Evolutionary conservation across 2,888 invertebrate genomes (phyloP).

Genomic region (Mythimna vitellina): DNA sequence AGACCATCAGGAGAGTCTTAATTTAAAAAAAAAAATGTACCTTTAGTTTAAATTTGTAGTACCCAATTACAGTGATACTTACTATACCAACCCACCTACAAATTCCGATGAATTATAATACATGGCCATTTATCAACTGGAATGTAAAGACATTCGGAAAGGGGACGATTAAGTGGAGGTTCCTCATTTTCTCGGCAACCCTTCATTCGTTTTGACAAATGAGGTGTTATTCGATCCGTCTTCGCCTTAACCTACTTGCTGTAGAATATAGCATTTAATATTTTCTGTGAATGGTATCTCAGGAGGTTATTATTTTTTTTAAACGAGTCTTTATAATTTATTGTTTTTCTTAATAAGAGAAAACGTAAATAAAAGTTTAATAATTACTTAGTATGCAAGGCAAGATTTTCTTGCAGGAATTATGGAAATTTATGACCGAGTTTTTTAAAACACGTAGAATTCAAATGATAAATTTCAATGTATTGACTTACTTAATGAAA

Average conservation of each 20-base stretch:
- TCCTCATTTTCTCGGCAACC: constrained; percentile 61
- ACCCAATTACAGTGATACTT: background rate
- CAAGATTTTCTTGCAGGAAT: background rate
- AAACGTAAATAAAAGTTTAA: background rate
- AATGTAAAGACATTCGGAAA: constrained; percentile 54
- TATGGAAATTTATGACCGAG: background rate
- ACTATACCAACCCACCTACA: background rate
- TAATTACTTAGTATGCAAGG: no score
- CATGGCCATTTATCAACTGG: constrained; percentile 54
- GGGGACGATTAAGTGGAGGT: constrained; percentile 51
- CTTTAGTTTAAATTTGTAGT: background rate
- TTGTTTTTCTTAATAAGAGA: background rate
- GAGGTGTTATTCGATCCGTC: constrained; percentile 59
- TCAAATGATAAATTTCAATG: no score
- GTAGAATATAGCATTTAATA: constrained; percentile 32
- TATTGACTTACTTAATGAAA: no score
- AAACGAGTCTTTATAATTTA: background rate
- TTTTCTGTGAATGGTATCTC: constrained; percentile 3
- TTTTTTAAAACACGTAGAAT: no score
- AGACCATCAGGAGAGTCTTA: no score
- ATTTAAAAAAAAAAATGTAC: no score
- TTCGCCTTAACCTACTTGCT: constrained; percentile 29
- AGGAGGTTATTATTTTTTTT: background rate
- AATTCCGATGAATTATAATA: constrained; percentile 39
- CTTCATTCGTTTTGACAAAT: constrained; percentile 64